Evolutionary conservation across 2,113 vertebrate genomes (phyloP), one percentile per base, ranked within the genome.

Genomic region (Petroica traversi): DNA sequence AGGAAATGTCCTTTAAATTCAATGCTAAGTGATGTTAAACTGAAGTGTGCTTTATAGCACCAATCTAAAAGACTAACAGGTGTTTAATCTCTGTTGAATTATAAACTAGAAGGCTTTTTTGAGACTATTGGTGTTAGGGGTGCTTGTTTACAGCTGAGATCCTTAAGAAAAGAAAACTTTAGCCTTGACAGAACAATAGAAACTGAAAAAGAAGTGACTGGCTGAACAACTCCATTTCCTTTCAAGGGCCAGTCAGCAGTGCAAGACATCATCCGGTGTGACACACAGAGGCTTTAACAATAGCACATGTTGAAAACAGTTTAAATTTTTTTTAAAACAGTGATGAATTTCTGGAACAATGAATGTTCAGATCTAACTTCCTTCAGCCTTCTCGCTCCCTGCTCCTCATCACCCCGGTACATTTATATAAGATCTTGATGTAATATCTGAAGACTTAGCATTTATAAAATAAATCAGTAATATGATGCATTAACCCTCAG

Each of bases 171-270:
- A 94, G 86, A 36, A 88, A 85, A 93, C 75, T 76, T 87, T 88
- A 95, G 88, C 88, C 94, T 87, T 96, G 71, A 74, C 73, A 92
- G 58, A 86, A 86, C 90, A 83, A 89, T 91, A 88, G 93, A 91
- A 96, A 77, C 41, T 43, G 58, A 86, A 95, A 87, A 86, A 88
- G 45, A 76, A 89, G 66, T 33, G 84, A 92, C 61, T 85, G 74
- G 87, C 63, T 97, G 89, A 91, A 91, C 48, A 5, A 83, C 49
- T 85, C 73, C 55, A 86, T 96, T 98, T 97, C 94, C 91, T 95
- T 92, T 88, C 80, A 91, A 88, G 38, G 12, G 73, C 72, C 3
- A 4, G 81, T 64, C 52, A 93, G 77, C 73, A 71, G 41, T 7
- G 7, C 68, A 94, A 92, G 94, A 45, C 19, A 19, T 83, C 36